phyloP scores from a whole-genome alignment of 2,113 vertebrate species.

The Corythornis cristatus region DNA sequence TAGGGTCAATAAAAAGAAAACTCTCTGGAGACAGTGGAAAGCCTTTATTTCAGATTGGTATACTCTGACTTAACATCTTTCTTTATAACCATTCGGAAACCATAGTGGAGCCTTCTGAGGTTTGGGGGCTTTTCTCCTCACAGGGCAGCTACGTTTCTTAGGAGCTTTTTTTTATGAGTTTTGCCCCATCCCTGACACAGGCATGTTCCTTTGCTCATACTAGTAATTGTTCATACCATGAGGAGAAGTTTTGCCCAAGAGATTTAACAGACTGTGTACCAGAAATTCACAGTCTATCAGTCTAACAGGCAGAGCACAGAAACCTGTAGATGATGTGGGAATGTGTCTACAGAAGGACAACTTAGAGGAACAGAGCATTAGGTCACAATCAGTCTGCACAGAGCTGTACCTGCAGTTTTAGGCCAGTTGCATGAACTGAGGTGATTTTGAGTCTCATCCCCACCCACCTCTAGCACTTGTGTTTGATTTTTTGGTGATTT shows the following conservation, averaged over 20 bases:
- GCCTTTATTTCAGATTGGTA: neutral
- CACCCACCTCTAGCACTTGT: neutral
- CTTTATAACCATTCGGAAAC: neutral
- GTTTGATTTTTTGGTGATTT: neutral
- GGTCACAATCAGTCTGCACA: neutral
- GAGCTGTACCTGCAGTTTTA: neutral
- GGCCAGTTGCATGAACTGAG: neutral
- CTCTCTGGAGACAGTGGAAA: neutral
- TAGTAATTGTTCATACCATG: neutral
- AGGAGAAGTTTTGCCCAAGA: neutral
- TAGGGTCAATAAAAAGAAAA: neutral
- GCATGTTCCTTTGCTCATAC: neutral
- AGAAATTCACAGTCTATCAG: neutral
- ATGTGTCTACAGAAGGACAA: neutral
- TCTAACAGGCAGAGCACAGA: neutral
- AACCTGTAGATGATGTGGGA: neutral
- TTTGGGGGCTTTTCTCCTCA: neutral
- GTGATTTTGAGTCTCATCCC: neutral
- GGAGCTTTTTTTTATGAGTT: neutral
- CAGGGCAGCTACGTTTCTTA: neutral
- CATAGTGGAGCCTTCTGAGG: neutral
- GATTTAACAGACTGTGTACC: neutral
- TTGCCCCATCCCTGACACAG: neutral
- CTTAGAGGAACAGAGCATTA: neutral
- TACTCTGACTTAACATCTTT: neutral